phyloP scores from a whole-genome alignment of 1,140 invertebrate genomes.

The Scaptomyza graminum region DNA sequence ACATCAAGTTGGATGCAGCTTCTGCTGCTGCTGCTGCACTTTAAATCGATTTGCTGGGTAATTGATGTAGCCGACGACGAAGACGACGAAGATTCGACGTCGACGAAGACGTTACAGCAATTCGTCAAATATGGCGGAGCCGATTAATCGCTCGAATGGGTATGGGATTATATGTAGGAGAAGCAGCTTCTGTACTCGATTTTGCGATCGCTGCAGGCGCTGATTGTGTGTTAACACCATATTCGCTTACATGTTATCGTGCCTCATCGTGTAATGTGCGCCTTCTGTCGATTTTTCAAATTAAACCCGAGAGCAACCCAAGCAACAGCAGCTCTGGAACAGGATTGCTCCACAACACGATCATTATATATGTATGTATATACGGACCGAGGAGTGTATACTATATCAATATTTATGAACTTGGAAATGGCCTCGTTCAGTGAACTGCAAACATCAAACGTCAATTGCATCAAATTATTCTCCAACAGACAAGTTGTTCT shows the following conservation, averaged over 20 bases:
- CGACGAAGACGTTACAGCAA: constrained; percentile 34
- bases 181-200: constrained; percentile 58
- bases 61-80: constrained; percentile 70
- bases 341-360: constrained; percentile 13
- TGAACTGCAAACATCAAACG: constrained; percentile 16
- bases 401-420: constrained; percentile 75
- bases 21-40: constrained; percentile 42
- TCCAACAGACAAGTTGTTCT: constrained; percentile 14
- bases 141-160: constrained; percentile 47
- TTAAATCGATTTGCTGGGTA: constrained; percentile 69
- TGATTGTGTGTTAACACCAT: constrained; percentile 80
- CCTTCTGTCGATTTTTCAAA: constrained; percentile 68
- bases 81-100: constrained; percentile 42
- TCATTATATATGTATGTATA: constrained; percentile 20
- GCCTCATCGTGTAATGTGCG: constrained; percentile 69
- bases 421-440: constrained; percentile 17
- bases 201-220: constrained; percentile 40
- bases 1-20: constrained; percentile 51
- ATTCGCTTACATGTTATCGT: constrained; percentile 79
- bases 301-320: constrained; percentile 56
- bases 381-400: neutral
- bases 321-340: neutral
- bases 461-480: constrained; percentile 12
- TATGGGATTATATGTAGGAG: constrained; percentile 50
- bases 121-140: constrained; percentile 50